These are phyloP conservation scores for Hyles euphorbiae DNA, from an alignment of 1,140 invertebrate genomes.

Conservation along the genomic window DNA sequence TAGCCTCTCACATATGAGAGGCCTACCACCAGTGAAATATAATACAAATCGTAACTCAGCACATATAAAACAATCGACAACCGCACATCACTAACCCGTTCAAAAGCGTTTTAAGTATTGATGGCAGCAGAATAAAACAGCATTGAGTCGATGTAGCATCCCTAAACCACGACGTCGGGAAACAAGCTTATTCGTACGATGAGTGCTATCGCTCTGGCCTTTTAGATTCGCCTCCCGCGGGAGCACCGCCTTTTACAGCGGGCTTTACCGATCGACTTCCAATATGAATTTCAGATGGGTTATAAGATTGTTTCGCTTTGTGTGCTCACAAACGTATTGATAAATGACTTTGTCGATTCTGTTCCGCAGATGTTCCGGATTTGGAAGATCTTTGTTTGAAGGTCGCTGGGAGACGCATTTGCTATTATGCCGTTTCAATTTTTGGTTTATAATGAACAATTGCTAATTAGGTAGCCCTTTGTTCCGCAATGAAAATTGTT, in stretches of 20 bases:
- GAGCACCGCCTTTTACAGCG: slow-evolving; percentile 67
- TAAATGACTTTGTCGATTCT: slow-evolving; percentile 48
- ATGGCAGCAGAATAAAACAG: slow-evolving; percentile 72
- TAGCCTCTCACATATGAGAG: no score
- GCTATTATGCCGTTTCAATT: no score
- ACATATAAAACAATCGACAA: slow-evolving; percentile 20
- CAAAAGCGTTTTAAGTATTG: slow-evolving; percentile 71
- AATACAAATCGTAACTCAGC: not conserved
- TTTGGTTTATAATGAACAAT: no score
- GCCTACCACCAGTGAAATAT: no score
- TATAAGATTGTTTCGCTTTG: slow-evolving; percentile 57
- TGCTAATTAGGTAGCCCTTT: no score
- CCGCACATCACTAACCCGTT: slow-evolving; percentile 44
- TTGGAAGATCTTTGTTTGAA: slow-evolving; percentile 14
- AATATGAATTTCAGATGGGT: slow-evolving; percentile 71
- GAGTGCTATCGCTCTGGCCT: slow-evolving; percentile 68
- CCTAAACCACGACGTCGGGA: slow-evolving; percentile 66
- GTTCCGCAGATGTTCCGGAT: slow-evolving; percentile 20
- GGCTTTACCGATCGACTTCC: slow-evolving; percentile 65
- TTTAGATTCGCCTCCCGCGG: slow-evolving; percentile 51
- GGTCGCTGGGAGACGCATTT: no score
- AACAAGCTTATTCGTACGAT: slow-evolving; percentile 72
- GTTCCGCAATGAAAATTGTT: no score
- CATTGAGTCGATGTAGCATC: slow-evolving; percentile 65
- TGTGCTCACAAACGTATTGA: slow-evolving; percentile 46